Conservation (phyloP, 2,113 vertebrate species). For the Sinocyclocheilus rhinocerous region DNA sequence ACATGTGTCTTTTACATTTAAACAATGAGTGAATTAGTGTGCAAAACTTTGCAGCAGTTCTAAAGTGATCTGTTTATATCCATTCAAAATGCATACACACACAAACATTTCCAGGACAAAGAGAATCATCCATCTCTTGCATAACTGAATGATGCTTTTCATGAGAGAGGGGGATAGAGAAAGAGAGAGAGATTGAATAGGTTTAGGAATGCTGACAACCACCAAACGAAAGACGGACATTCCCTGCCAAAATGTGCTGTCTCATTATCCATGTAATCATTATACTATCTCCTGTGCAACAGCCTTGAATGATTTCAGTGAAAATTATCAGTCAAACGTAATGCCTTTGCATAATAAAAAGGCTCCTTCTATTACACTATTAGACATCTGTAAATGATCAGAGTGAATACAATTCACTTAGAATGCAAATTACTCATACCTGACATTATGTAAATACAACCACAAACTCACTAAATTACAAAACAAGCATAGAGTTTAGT, state of each 20-base stretch:
- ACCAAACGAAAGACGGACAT: conserved; percentile 41
- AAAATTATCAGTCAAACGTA: neutral
- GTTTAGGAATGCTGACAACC: conserved; percentile 54
- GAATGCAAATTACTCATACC: conserved; percentile 27
- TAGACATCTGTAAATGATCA: conserved; percentile 10
- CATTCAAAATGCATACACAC: conserved; percentile 45
- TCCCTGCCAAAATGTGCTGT: conserved; percentile 36
- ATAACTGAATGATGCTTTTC: conserved; percentile 58
- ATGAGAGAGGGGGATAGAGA: conserved; percentile 24
- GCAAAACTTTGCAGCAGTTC: conserved; percentile 41
- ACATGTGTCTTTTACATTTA: conserved; percentile 14
- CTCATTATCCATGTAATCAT: conserved; percentile 51
- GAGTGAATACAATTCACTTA: conserved; percentile 12
- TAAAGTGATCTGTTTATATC: conserved; percentile 47
- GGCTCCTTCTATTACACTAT: neutral
- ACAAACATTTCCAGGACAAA: conserved; percentile 48
- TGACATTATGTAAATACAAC: conserved; percentile 27
- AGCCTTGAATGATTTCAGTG: conserved; percentile 32
- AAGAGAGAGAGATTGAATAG: conserved; percentile 5
- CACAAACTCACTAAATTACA: conserved; percentile 18
- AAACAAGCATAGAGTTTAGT: neutral
- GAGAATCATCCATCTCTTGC: conserved; percentile 47
- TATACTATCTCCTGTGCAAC: conserved; percentile 31
- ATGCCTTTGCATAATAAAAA: conserved; percentile 27
- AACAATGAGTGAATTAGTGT: conserved; percentile 26